A percentile compares a stretch with the other conserved stretches of the same genome.
These are phyloP conservation scores for Petrophora chlorosata DNA, from an alignment of 2,888 invertebrate species.

Conservation along the genomic window DNA sequence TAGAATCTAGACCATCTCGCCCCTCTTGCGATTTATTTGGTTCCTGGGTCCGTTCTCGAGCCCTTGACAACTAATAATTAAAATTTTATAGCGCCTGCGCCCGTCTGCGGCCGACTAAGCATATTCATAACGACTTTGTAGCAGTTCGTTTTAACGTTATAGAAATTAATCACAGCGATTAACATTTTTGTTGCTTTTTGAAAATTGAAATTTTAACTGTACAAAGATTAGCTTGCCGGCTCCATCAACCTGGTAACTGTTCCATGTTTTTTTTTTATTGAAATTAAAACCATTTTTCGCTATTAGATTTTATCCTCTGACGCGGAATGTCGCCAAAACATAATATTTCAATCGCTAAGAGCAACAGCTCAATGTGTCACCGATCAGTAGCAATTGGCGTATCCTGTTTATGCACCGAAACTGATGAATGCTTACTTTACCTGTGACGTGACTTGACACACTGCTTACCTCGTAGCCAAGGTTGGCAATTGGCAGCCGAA, in stretches of 20 bases:
- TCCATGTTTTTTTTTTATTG: no score
- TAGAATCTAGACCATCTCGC: no score
- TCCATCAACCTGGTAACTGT: no score
- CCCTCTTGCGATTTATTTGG: background rate
- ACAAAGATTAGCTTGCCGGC: no score
- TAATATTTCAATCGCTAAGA: background rate
- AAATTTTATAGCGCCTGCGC: constrained; percentile 23
- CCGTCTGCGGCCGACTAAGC: constrained; percentile 16
- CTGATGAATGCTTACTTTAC: constrained; percentile 17
- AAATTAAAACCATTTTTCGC: no score
- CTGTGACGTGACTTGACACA: constrained; percentile 31
- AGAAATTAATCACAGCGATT: constrained; percentile 1
- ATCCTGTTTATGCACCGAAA: constrained; percentile 18
- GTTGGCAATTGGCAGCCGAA: constrained; percentile 34
- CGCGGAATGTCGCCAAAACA: background rate
- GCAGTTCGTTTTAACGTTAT: constrained; percentile 20
- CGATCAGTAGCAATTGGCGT: constrained; percentile 12
- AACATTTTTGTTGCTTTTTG: background rate
- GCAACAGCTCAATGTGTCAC: background rate
- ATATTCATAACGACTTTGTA: constrained; percentile 22
- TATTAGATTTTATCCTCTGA: no score
- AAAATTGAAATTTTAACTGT: no score
- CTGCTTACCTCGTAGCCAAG: constrained; percentile 29
- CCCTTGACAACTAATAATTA: constrained; percentile 27
- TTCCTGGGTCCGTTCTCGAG: constrained; percentile 2